phyloP scores from a whole-genome alignment of 2,888 invertebrate genomes.

The Xylota segnis region DNA sequence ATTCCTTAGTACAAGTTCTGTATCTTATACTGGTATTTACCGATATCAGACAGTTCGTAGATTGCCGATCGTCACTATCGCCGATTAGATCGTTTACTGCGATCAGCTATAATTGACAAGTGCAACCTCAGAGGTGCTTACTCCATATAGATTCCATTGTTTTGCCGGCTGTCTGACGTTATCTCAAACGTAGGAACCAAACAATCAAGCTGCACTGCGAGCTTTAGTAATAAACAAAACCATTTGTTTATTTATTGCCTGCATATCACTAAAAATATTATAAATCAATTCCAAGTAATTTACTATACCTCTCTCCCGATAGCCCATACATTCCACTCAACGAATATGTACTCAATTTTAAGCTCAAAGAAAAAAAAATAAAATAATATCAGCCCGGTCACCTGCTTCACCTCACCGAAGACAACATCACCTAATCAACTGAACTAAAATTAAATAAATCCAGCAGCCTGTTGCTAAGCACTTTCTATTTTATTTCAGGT shows the following conservation, averaged over 20 bases:
- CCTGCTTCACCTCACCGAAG: conserved; percentile 12
- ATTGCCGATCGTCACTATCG: too few species aligned
- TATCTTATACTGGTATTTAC: too few species aligned
- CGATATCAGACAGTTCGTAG: too few species aligned
- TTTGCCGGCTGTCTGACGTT: too few species aligned
- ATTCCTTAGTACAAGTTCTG: too few species aligned
- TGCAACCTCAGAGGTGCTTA: too few species aligned
- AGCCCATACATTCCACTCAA: conserved; percentile 17
- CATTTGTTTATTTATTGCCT: neutral
- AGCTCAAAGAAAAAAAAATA: neutral
- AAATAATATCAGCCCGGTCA: conserved; percentile 1
- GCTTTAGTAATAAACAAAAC: neutral
- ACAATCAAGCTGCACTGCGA: neutral
- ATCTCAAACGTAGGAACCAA: too few species aligned
- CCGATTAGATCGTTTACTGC: too few species aligned
- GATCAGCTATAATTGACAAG: too few species aligned
- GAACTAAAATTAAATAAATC: conserved; percentile 15
- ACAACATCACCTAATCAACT: conserved; percentile 21
- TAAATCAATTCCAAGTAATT: conserved; percentile 18
- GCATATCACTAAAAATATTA: conserved; percentile 7
- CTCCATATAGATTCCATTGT: too few species aligned
- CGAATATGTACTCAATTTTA: neutral
- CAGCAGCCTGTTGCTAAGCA: conserved; percentile 50
- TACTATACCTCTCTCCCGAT: neutral
- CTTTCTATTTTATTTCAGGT: conserved; percentile 38